A percentile compares a stretch with the other conserved stretches of the same genome.
These are phyloP conservation scores for Scotopteryx bipunctaria DNA, from an alignment of 2,888 invertebrate genomes.

Conservation along the genomic window DNA sequence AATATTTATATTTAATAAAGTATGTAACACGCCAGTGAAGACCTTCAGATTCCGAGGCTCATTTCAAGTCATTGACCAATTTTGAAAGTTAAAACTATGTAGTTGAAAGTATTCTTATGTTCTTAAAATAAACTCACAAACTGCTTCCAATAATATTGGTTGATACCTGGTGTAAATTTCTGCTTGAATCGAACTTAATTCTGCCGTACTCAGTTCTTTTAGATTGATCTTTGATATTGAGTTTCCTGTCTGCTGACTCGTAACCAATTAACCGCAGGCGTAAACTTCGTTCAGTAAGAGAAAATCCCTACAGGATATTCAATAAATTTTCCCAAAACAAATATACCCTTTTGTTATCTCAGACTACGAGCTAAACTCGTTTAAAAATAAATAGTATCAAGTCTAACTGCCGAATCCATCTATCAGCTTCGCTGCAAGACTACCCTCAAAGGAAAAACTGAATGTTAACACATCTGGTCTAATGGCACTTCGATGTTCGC, in stretches of 20 bases:
- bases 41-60: too few species aligned
- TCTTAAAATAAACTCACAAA: conserved; percentile 1
- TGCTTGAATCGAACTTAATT: conserved; percentile 6
- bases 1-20: too few species aligned
- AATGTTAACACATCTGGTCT: conserved; percentile 28
- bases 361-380: too few species aligned
- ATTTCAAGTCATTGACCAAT: too few species aligned
- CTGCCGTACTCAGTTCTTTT: conserved; percentile 14
- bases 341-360: too few species aligned
- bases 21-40: too few species aligned
- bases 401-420: conserved; percentile 17
- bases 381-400: conserved; percentile 5
- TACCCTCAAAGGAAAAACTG: conserved; percentile 14
- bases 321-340: too few species aligned
- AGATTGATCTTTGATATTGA: conserved; percentile 18
- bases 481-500: conserved; percentile 57
- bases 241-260: conserved; percentile 7
- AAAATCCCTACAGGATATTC: too few species aligned
- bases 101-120: neutral
- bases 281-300: neutral
- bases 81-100: neutral
- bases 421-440: conserved; percentile 7
- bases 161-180: conserved; percentile 4
- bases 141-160: conserved; percentile 15
- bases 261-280: conserved; percentile 5